Percentiles rank a stretch among this genome's conserved stretches.
These are phyloP conservation scores for Dendropsophus ebraccatus DNA, from an alignment of 2,113 vertebrate species.

Conservation along the genomic window DNA sequence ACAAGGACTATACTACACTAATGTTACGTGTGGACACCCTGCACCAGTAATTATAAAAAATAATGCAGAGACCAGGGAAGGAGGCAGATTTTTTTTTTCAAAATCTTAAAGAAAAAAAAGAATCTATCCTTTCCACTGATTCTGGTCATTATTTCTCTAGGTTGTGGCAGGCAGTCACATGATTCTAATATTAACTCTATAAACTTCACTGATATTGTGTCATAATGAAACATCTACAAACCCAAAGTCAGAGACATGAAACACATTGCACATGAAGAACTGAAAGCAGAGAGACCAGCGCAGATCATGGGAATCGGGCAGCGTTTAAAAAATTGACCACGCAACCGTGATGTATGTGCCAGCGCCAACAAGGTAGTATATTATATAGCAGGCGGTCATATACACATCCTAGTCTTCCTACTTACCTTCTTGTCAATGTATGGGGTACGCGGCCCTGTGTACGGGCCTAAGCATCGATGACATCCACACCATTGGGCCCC, in stretches of 20 bases:
- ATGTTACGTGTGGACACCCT: neutral
- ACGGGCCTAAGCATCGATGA: neutral
- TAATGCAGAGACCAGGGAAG: slow-evolving; percentile 24
- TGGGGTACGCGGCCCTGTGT: too few relatives aligned
- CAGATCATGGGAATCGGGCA: too few relatives aligned
- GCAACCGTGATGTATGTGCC: too few relatives aligned
- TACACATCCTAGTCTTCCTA: neutral
- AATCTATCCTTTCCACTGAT: neutral
- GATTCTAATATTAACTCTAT: neutral
- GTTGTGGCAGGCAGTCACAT: neutral
- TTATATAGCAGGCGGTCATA: too few relatives aligned
- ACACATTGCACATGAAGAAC: neutral
- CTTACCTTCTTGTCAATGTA: neutral
- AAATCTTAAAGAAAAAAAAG: neutral
- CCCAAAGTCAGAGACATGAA: neutral
- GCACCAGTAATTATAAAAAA: slow-evolving; percentile 59
- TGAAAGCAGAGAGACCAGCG: neutral
- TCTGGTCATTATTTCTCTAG: slow-evolving; percentile 16
- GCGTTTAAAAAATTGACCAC: too few relatives aligned
- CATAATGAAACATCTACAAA: neutral
- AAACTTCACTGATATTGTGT: neutral
- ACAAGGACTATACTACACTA: neutral
- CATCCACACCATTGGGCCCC: neutral
- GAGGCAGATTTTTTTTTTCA: neutral
- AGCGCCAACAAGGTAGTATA: too few relatives aligned